These are phyloP conservation scores for Thumatha senex DNA, from an alignment of 2,888 invertebrate genomes.

Conservation along the genomic window DNA sequence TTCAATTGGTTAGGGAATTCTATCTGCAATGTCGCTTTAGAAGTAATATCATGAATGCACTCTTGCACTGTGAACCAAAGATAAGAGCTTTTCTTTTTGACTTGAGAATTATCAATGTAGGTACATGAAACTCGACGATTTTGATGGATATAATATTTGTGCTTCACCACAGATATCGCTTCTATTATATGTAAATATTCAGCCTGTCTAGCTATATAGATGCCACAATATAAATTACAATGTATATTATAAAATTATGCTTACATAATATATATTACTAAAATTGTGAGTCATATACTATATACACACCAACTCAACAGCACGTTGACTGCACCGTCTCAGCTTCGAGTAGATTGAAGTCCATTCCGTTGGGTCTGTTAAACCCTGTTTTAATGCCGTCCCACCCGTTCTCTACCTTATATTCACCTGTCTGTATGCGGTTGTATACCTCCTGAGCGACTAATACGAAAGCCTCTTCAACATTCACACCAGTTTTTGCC, in stretches of 20 bases:
- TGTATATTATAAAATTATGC: conserved; percentile 52
- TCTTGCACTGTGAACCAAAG: no score
- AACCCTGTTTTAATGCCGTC: conserved; percentile 98
- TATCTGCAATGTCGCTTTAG: no score
- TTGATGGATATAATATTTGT: no score
- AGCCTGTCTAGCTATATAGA: conserved; percentile 10
- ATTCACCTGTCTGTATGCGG: conserved; percentile 95
- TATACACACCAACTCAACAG: conserved; percentile 81
- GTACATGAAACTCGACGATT: no score
- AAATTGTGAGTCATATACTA: conserved; percentile 39
- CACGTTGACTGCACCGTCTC: conserved; percentile 95
- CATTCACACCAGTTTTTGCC: conserved; percentile 95
- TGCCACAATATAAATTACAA: conserved; percentile 17
- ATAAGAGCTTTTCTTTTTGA: no score
- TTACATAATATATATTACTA: conserved; percentile 49
- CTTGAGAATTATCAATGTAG: no score
- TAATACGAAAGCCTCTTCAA: conserved; percentile 95
- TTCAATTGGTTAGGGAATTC: no score
- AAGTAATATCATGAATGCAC: no score
- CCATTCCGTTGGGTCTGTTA: conserved; percentile 90
- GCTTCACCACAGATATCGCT: neutral
- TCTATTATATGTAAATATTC: neutral
- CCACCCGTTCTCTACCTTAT: conserved; percentile 97
- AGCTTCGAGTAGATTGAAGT: conserved; percentile 93
- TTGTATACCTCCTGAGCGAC: conserved; percentile 96